phyloP scores from a whole-genome alignment of 2,888 invertebrate genomes.

The Blomia tropicalis region DNA sequence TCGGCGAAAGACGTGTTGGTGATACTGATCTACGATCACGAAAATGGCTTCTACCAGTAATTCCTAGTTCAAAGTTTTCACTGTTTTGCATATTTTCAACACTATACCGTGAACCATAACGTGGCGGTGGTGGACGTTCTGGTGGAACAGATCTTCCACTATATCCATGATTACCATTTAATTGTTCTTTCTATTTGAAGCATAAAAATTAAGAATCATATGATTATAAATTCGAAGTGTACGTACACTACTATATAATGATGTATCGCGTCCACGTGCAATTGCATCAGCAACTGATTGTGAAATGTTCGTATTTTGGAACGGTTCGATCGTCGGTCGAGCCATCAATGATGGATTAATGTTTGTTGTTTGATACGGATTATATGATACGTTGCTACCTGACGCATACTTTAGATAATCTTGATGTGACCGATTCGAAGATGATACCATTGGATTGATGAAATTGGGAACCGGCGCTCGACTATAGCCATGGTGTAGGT shows the following conservation, averaged over 20 bases:
- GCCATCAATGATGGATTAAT: conserved; percentile 8
- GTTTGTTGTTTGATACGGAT: not conserved
- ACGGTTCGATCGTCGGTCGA: not conserved
- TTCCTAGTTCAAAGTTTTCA: not conserved
- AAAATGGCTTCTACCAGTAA: not conserved
- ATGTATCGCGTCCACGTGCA: conserved; percentile 11
- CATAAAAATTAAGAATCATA: not conserved
- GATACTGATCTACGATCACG: conserved; percentile 14
- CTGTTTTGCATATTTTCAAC: not conserved
- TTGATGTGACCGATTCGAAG: not conserved
- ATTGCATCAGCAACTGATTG: not conserved
- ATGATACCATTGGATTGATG: not conserved
- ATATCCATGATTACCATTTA: not conserved
- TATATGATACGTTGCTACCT: not conserved
- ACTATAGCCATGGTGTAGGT: not conserved
- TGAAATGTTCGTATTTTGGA: not conserved
- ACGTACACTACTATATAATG: not conserved
- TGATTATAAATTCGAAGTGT: not conserved
- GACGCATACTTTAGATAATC: not conserved
- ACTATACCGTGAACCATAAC: not conserved
- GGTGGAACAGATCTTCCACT: not conserved
- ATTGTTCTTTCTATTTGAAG: not conserved
- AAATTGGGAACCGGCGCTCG: not conserved
- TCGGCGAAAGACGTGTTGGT: not conserved
- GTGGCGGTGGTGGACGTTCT: conserved; percentile 13